Percentiles rank a stretch among this genome's conserved stretches.
phyloP scores from a whole-genome alignment of 2,888 invertebrate genomes.

The Dryobota labecula region DNA sequence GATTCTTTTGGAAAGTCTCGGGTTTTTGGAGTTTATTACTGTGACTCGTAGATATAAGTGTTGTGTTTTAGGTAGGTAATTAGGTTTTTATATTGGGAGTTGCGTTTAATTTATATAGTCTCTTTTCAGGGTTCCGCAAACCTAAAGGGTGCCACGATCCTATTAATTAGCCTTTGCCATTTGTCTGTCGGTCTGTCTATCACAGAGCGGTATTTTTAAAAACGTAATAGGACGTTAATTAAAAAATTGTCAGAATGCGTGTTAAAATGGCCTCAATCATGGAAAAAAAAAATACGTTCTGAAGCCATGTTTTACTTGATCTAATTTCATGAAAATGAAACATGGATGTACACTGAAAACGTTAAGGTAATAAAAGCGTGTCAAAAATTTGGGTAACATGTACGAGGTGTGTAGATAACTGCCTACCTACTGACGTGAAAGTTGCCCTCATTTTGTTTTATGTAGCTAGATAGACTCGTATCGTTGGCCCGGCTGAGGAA shows the following conservation, averaged over 20 bases:
- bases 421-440: not conserved
- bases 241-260: too few species aligned
- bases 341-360: slow-evolving; percentile 24
- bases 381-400: slow-evolving; percentile 41
- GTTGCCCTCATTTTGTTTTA: slow-evolving; percentile 27
- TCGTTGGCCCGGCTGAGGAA: not conserved
- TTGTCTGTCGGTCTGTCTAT: not conserved
- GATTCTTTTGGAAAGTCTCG: slow-evolving; percentile 31
- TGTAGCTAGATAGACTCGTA: slow-evolving; percentile 8
- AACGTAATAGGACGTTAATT: too few species aligned
- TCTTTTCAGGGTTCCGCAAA: not conserved
- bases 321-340: slow-evolving; percentile 26
- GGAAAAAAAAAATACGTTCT: not conserved
- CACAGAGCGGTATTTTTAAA: not conserved
- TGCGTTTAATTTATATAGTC: not conserved
- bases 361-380: slow-evolving; percentile 14
- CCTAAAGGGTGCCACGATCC: not conserved
- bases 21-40: slow-evolving; percentile 18
- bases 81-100: not conserved
- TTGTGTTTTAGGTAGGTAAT: not conserved
- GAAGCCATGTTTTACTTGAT: not conserved
- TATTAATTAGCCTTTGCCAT: not conserved
- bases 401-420: slow-evolving; percentile 26
- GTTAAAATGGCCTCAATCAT: not conserved
- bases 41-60: slow-evolving; percentile 24